Evolutionary conservation across 1,140 invertebrate genomes (phyloP), one percentile per base, ranked within the genome.

Genomic region (Melitaea cinxia): DNA sequence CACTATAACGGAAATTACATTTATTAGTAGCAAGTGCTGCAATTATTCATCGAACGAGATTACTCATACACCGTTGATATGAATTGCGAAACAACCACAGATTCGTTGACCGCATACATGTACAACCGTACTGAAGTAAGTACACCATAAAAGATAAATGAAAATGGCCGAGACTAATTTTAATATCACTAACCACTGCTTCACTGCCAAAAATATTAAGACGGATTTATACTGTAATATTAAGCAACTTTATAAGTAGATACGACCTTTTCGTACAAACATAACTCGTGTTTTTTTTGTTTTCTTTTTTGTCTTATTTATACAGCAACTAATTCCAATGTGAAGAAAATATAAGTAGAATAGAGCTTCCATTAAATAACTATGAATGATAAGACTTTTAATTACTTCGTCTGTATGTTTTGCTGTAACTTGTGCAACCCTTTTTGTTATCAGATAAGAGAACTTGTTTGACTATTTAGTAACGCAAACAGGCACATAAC

Each of bases 391-490:
- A 6, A 14, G 4, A 15, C 14, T 39, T 39, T 5, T 39, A 39
- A 39, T 39, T 39, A 39, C n/a, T 39, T 39, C 35, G 15, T 52
- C 24, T 33, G 30, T 33, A 10, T 33, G 12, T 33, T 33, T 33
- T 33, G n/a, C n/a, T n/a, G n/a, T 33, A 33, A 33, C 30, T 33
- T 33, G 30, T 6, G 30, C 12, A 33, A 33, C 30, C 6, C 30
- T 33, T 28, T 28, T 42, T 26, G 17, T 14, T 72, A 80, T 80
- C 72, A 59, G 78, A 80, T 80, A 80, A 78, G 58, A 26, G 42
- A 54, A 60, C 68, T 73, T 67, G 72, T 59, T 72, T 70, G 12
- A 70, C 68, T 53, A 56, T 75, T 75, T 73, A 54, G 30, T 33
- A 33, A 33, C 12, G 6, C 12, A 10, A 28, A 7, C 26, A 28